These are phyloP conservation scores for Myiotriccus ornatus DNA, from an alignment of 2,797 vertebrate genomes.

Conservation along the genomic window DNA sequence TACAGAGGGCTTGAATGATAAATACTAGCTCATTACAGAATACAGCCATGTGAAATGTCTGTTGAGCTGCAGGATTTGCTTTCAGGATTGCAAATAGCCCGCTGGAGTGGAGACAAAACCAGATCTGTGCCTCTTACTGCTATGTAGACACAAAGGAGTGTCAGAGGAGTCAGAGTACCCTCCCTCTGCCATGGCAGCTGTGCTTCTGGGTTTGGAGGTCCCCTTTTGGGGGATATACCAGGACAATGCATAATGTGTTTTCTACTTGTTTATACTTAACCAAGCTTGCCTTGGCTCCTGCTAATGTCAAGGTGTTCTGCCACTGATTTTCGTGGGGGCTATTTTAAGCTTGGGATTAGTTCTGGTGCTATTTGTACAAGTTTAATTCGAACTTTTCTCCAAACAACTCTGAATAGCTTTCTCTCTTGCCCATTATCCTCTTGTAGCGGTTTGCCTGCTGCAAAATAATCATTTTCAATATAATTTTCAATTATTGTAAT, in stretches of 20 bases:
- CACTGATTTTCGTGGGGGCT: neutral
- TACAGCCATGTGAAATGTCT: constrained; percentile 9
- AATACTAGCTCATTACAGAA: constrained; percentile 37
- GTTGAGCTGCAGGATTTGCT: constrained; percentile 26
- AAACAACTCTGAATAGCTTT: neutral
- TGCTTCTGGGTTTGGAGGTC: neutral
- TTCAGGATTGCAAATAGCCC: neutral
- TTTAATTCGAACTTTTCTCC: constrained; percentile 8
- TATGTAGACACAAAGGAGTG: neutral
- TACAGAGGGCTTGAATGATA: neutral
- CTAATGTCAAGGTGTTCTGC: neutral
- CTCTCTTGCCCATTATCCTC: neutral
- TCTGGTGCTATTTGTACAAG: constrained; percentile 67
- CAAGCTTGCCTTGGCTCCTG: neutral
- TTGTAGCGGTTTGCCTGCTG: neutral
- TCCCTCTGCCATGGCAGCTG: neutral
- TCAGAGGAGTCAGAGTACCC: neutral
- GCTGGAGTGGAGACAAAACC: constrained; percentile 1
- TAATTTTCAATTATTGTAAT: neutral
- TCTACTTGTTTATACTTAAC: constrained; percentile 30
- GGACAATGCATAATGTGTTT: neutral
- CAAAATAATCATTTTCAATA: neutral
- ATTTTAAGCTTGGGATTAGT: neutral
- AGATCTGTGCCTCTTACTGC: constrained; percentile 30
- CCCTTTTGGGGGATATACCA: neutral